Base-by-base conservation (phyloP, 2,888 invertebrate genomes). In the Nesidiocoris tenuis region DNA sequence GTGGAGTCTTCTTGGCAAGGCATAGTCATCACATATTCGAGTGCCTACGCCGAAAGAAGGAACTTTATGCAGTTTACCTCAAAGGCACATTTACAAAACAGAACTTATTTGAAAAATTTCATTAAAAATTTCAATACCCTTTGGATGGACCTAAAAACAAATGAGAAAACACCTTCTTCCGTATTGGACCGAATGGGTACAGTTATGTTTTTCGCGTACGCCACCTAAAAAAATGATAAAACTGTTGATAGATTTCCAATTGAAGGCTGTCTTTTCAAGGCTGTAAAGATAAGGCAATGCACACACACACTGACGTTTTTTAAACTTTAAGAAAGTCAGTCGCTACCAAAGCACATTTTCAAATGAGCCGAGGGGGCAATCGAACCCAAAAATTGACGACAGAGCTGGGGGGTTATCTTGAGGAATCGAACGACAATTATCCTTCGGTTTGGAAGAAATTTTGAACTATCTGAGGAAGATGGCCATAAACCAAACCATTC, bases 21-120 rank as follows among this genome's bases (percentile, higher is more conserved):
- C 77, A 68, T 75, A 78, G 74, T 75, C 78, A 77, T 76, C 77
- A 12, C 39, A 74, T 68, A 64, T 57, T 64, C 55, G 66, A 66
- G 39, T 55, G 57, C 78, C 78, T 78, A 78, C 75, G 78, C 78
- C 78, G 78, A 78, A 78, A 78, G 78, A 78, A 77, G 61, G 74
- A 72, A 70, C 61, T 78, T 76, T 78, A 76, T 78, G 76, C 67
- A 70, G 76, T 65, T 72, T 71, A 65, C 57, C 61, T 18, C 23
- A 18, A 18, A 67, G 66, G 59, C 63, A 59, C 25, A 64, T 59
- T 22, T 25, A 55, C 9, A 39, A 67, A 65, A 39, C 39, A 61
- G 21, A 61, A 25, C 61, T 76, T 39, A 39, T 39, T 39, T 21
- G n/a, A 70, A 64, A 23, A 22, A 61, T 25, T 5, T 55, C 39